Evolutionary conservation across 2,113 vertebrate species (phyloP), one percentile per base, ranked within the genome.

Genomic region (Speoplatyrhinus poulsoni): DNA sequence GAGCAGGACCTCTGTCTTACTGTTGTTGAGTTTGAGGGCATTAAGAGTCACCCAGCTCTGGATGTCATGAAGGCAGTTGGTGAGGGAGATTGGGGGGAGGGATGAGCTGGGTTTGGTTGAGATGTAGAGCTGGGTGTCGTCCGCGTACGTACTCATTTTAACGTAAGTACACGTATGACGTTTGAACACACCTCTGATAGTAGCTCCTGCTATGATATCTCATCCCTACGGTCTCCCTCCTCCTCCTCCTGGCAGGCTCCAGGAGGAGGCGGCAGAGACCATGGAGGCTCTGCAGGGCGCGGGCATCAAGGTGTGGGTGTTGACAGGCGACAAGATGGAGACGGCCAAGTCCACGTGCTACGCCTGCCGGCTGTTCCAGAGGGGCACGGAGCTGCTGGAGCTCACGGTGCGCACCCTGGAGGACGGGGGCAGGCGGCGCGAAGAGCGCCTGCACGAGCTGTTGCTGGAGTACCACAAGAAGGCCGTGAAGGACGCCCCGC

Each of bases 281-380:
- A 98, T 99, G 53, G 96, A 98, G 76, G 95, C 96, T 52, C 88
- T 99, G 71, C 98, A 98, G 17, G 89, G 93, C 0, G 97, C 97
- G 0, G 96, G 97, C 68, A 96, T 99, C 75, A 98, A 97, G 76
- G 93, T 99, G 5, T 99, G 98, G 98, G 97, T 99, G 75, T 93
- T 99, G 57, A 99, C 98, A 0, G 98, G 98, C 0, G 98, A 99
- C 91, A 99, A 99, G 87, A 96, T 98, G 95, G 98, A 99, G 88
- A 99, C 98, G 0, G 98, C 98, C 36, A 97, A 98, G 77, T 96
- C 97, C 67, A 98, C 97, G 0, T 98, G 98, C 90, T 99, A 98
- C 0, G 96, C 98, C 63, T 98, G 96, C 73, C 91, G 95, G 48
- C 90, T 99, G 26, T 99, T 99, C 85, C 96, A 96, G 86, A 94